phyloP scores from a whole-genome alignment of 1,140 invertebrate species.

The Hylaeus volcanicus region DNA sequence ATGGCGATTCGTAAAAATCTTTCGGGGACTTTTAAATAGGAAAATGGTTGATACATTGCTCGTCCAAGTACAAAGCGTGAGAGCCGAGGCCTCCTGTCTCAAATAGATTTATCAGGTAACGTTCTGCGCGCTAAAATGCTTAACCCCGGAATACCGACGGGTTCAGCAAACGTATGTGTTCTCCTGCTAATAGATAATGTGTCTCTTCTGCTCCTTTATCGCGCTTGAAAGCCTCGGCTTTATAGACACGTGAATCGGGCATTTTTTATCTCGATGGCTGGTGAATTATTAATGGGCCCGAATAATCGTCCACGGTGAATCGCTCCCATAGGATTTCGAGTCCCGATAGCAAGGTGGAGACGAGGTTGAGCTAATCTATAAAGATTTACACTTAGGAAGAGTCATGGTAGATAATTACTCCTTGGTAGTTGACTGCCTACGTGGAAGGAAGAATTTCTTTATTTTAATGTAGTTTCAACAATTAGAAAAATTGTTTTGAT shows the following conservation, averaged over 20 bases:
- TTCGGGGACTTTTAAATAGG: not conserved
- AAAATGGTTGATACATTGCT: conserved; percentile 5
- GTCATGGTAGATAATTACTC: no score
- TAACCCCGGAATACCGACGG: conserved; percentile 25
- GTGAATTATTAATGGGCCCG: conserved; percentile 11
- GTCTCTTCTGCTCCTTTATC: not conserved
- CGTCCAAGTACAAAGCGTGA: conserved; percentile 4
- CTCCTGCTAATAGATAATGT: conserved; percentile 26
- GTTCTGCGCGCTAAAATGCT: conserved; percentile 27
- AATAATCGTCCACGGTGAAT: not conserved
- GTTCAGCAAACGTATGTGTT: conserved; percentile 3
- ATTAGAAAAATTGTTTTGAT: no score
- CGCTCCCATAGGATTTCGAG: no score
- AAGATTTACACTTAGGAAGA: no score
- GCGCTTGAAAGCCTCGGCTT: not conserved
- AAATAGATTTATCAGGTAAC: conserved; percentile 25
- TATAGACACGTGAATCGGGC: not conserved
- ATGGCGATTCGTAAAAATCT: no score
- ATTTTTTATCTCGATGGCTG: not conserved
- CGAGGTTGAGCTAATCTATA: not conserved
- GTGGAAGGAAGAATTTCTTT: no score
- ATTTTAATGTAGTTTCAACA: no score
- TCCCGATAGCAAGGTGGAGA: not conserved
- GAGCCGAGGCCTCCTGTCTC: not conserved
- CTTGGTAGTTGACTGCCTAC: no score